These are phyloP conservation scores for Stenurella melanura DNA, from an alignment of 2,888 invertebrate genomes.

Conservation along the genomic window DNA sequence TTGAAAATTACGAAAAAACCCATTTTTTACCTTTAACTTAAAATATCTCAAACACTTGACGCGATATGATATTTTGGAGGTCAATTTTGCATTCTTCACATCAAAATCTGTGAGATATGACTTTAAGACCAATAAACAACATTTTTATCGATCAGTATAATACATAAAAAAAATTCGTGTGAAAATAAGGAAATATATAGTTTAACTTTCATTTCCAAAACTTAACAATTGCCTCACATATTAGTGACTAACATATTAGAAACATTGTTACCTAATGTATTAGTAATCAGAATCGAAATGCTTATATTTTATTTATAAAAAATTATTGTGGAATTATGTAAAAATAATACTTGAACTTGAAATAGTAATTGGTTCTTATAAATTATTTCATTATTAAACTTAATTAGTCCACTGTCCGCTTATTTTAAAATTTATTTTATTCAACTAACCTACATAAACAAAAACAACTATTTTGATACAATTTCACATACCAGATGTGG, in stretches of 20 bases:
- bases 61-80: too few species aligned
- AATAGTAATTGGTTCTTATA: not conserved
- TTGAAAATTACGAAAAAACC: too few species aligned
- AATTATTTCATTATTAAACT: not conserved
- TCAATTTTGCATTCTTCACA: too few species aligned
- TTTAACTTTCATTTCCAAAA: not conserved
- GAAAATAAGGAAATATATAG: not conserved
- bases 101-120: too few species aligned
- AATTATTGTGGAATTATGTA: not conserved
- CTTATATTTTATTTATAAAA: slow-evolving; percentile 7
- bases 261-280: not conserved
- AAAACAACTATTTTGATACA: not conserved
- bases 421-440: not conserved
- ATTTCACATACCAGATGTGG: too few species aligned
- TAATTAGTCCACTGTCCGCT: not conserved
- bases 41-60: too few species aligned
- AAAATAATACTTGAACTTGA: slow-evolving; percentile 3
- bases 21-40: too few species aligned
- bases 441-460: not conserved
- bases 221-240: not conserved
- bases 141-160: too few species aligned
- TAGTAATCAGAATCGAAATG: not conserved
- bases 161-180: too few species aligned
- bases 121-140: too few species aligned
- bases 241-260: not conserved